These are phyloP conservation scores for Dendrocincla tyrannina DNA, from an alignment of 2,797 vertebrate genomes.

Conservation along the genomic window DNA sequence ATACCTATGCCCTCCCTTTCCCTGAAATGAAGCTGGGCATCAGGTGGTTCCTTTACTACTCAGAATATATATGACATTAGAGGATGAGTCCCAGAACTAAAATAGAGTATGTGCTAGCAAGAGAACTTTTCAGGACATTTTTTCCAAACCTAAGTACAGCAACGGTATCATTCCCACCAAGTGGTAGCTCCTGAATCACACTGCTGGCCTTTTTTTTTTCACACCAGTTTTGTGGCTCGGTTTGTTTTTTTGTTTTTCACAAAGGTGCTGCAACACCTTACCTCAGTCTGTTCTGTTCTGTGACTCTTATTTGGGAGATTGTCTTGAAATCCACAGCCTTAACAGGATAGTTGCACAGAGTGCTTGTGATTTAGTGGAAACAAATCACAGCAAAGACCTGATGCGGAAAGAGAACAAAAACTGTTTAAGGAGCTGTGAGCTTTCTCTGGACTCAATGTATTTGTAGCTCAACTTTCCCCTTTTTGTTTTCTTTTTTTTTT, in stretches of 20 bases:
- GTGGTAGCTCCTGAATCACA: neutral
- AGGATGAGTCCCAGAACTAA: slow-evolving; percentile 41
- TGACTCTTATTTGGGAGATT: neutral
- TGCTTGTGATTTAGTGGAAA: neutral
- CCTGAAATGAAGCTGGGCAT: slow-evolving; percentile 65
- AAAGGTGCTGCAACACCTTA: neutral
- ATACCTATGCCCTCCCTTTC: slow-evolving; percentile 63
- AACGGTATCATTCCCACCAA: neutral
- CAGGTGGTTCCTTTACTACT: slow-evolving; percentile 47
- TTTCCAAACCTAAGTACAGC: slow-evolving; percentile 26
- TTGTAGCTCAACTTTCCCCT: neutral
- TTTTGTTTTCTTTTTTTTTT: neutral
- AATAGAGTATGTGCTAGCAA: slow-evolving; percentile 62
- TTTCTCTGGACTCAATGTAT: neutral
- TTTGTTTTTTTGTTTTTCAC: neutral
- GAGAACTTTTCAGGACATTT: slow-evolving; percentile 46
- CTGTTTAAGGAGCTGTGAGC: neutral
- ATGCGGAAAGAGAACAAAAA: neutral
- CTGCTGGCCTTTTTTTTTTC: neutral
- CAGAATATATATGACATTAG: slow-evolving; percentile 53
- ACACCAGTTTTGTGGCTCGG: neutral
- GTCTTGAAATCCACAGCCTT: neutral
- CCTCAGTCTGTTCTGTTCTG: neutral
- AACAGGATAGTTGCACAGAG: neutral
- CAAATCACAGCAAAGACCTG: neutral